Conservation (phyloP, 2,797 vertebrate genomes). For the Schizopygopsis pylzovi region DNA sequence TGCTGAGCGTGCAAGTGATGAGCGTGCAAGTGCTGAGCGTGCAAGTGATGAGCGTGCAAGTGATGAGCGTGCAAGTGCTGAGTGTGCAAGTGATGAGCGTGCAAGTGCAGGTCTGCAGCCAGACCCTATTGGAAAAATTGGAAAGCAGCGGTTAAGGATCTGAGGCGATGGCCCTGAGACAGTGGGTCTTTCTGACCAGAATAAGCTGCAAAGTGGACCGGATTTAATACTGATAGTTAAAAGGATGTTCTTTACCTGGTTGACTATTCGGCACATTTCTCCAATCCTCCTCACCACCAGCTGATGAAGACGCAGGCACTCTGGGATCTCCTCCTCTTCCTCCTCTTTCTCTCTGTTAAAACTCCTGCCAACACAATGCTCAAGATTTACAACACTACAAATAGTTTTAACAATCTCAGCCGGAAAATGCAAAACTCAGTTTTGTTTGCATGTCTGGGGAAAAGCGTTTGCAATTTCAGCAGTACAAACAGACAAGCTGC, state of each 20-base stretch:
- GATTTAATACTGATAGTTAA: not conserved
- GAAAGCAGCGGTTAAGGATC: constrained; percentile 3
- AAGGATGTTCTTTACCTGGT: constrained; percentile 82
- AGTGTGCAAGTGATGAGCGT: too few species aligned
- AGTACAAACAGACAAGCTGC: not conserved
- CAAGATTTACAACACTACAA: constrained; percentile 1
- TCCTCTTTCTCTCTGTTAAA: constrained; percentile 69
- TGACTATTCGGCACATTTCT: constrained; percentile 94
- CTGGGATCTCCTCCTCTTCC: constrained; percentile 81
- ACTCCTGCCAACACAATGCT: constrained; percentile 64
- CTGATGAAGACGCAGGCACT: constrained; percentile 87
- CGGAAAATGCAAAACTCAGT: not conserved
- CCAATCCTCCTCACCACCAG: constrained; percentile 89
- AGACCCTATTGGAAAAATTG: too few species aligned
- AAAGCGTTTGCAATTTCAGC: constrained; percentile 16
- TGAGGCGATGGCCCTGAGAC: not conserved
- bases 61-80: too few species aligned
- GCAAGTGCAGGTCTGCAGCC: too few species aligned
- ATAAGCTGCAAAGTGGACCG: not conserved
- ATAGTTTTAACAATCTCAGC: not conserved
- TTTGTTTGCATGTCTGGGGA: constrained; percentile 25
- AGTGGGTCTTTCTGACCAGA: not conserved
- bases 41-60: too few species aligned
- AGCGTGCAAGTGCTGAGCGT: too few species aligned
- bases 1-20: too few species aligned